Base-by-base conservation (phyloP, 2,888 invertebrate genomes). In the Leptura quadrifasciata region DNA sequence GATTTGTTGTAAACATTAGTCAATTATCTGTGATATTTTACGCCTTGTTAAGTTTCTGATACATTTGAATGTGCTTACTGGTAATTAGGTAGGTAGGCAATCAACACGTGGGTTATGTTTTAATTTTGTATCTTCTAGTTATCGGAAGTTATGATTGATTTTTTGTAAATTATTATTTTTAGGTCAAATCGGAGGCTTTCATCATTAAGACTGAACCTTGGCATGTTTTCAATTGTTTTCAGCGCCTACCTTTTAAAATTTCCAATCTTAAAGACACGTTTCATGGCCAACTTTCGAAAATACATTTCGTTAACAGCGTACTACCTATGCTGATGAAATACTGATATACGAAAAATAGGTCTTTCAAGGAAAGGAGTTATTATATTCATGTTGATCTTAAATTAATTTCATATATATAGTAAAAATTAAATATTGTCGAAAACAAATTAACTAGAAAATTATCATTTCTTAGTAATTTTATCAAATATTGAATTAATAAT, bases 51-150 rank as follows among this genome's bases (percentile, higher is more conserved):
- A 65, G 39, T 52, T 47, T 47, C 24, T n/a, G 10, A 54, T 31
- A 52, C 20, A 65, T 65, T 52, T 65, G 65, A 52, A 65, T 64
- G 39, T 52, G n/a, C n/a, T n/a, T n/a, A 64, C 39, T 39, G 21
- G 21, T 47, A 47, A 64, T 52, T 65, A 24, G 24, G 24, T 47
- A 15, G 21, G 20, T 20, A 63, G 18, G 65, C n/a, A 47, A 65
- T 35, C 35, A 63, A 10, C 17, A 47, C 47, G 65, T 65, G 65
- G 65, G 65, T 15, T 35, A 63, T 12, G 15, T 47, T 27, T 63
- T 63, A 18, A 20, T 21, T 65, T 65, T 65, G 21, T 52, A 52
- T 39, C 39, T 65, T 24, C 21, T 65, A 10, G 47, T 8, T 47
- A 65, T 47, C 24, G 21, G 65, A 65, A 52, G 65, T 65, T 24